phyloP scores from a whole-genome alignment of 1,140 invertebrate species.

The Andrena cerasifolii region DNA sequence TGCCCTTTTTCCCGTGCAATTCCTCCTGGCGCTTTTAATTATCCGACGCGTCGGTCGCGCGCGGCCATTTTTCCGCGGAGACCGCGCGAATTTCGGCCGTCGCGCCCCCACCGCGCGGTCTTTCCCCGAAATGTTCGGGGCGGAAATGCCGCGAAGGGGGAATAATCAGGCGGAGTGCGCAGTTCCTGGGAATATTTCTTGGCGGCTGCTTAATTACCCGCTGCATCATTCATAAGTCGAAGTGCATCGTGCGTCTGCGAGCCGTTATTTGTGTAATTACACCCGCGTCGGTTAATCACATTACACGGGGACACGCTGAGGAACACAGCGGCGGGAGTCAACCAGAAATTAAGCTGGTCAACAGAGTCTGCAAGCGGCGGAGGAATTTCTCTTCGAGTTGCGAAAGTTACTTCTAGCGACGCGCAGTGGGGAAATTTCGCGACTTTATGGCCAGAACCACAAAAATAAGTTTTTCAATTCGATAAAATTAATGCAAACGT shows the following conservation, averaged over 20 bases:
- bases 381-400: too few relatives aligned
- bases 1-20: constrained; percentile 27
- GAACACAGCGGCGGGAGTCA: background rate
- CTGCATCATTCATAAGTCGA: constrained; percentile 29
- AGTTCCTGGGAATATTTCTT: constrained; percentile 1
- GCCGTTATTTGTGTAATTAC: constrained; percentile 20
- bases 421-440: too few relatives aligned
- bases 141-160: background rate
- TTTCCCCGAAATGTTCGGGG: too few relatives aligned
- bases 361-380: background rate
- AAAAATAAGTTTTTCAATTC: too few relatives aligned
- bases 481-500: too few relatives aligned
- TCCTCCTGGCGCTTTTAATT: constrained; percentile 41
- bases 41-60: constrained; percentile 30
- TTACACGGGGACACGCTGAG: background rate
- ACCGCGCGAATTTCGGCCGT: background rate
- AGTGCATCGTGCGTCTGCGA: background rate
- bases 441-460: too few relatives aligned
- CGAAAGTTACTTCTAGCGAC: too few relatives aligned
- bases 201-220: constrained; percentile 3
- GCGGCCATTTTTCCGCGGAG: background rate
- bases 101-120: too few relatives aligned
- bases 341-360: background rate
- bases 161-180: constrained; percentile 4
- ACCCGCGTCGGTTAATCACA: constrained; percentile 4